A percentile compares a stretch with the other conserved stretches of the same genome.
Evolutionary conservation across 37 sponge, comb jelly and placozoan species (phyloP).

Genomic region (Tethya wilhelma): DNA sequence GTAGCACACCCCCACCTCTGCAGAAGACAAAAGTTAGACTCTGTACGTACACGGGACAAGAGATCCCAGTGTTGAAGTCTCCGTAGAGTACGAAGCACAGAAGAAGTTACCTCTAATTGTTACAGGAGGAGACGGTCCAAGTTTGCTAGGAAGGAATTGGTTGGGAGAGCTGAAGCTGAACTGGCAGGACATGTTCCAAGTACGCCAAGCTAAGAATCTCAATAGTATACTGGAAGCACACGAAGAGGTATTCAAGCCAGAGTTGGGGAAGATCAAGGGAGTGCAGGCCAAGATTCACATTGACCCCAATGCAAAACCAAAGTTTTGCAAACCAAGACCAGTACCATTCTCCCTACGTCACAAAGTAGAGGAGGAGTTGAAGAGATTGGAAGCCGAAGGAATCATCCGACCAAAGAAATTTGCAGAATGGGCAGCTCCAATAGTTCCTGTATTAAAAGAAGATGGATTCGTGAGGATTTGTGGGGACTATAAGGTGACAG

Average conservation of each 20-base stretch:
- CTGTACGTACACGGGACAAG: conserved; percentile 27
- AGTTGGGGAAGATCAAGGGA: conserved; percentile 35
- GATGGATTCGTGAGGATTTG: no score
- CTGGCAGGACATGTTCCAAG: conserved; percentile 1
- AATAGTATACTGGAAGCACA: conserved; percentile 21
- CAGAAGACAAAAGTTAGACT: conserved; percentile 10
- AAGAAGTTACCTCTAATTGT: conserved; percentile 5
- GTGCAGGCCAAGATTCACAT: conserved; percentile 23
- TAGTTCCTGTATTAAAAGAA: no score
- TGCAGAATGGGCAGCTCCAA: no score
- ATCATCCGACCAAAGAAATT: conserved; percentile 41
- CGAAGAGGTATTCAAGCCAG: conserved; percentile 33
- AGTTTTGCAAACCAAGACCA: conserved; percentile 44
- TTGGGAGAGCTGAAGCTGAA: not conserved
- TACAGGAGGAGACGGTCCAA: not conserved
- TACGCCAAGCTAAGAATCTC: not conserved
- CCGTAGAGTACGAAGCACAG: not conserved
- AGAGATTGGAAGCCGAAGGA: conserved; percentile 24
- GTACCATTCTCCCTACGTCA: conserved; percentile 57
- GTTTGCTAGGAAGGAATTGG: conserved; percentile 13
- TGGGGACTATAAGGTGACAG: no score
- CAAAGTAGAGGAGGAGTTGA: conserved; percentile 46
- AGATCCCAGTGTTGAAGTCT: conserved; percentile 1
- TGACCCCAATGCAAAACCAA: conserved; percentile 38
- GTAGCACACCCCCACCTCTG: not conserved